Evolutionary conservation across 2,113 vertebrate genomes (phyloP), one percentile per base, ranked within the genome.

Genomic region (Sorex fumeus): DNA sequence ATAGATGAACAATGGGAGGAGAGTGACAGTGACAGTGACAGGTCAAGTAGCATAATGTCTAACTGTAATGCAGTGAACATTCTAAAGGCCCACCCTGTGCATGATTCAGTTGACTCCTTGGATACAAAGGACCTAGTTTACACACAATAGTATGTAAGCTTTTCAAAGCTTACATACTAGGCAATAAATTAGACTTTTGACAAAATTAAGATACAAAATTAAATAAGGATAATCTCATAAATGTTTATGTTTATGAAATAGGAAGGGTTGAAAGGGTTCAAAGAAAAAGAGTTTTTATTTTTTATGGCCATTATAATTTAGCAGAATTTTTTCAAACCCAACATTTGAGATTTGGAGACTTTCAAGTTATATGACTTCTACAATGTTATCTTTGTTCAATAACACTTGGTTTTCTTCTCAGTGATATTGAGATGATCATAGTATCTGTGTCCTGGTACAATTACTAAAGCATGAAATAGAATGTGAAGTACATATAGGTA

Each of bases 321-420:
- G 8, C 36, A 94, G 53, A 84, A 77, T 27, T 62, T 71, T 83
- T 53, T 10, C 16, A 15, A 34, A 70, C n/a, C n/a, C n/a, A n/a
- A n/a, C n/a, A n/a, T n/a, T n/a, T n/a, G n/a, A n/a, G n/a, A n/a
- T n/a, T n/a, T n/a, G n/a, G 23, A 57, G 32, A 3, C 13, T 57
- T 40, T 30, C 16, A 25, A 8, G 40, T 8, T 87, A 27, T 32
- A 1, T 47, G 23, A 69, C 60, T 11, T 47, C 74, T 3, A 28
- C 34, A 27, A 36, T 10, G 4, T 23, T 67, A 47, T 21, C 5
- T n/a, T 3, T n/a, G 23, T 15, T 74, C 9, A 8, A 15, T 62
- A 88, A 25, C 70, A 13, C n/a, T 71, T 28, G 62, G 81, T 62
- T 85, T 62, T 11, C 30, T 91, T 93, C 32, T 91, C 30, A 57